Conservation (phyloP, 2,888 invertebrate genomes). For the Apantesis nais region DNA sequence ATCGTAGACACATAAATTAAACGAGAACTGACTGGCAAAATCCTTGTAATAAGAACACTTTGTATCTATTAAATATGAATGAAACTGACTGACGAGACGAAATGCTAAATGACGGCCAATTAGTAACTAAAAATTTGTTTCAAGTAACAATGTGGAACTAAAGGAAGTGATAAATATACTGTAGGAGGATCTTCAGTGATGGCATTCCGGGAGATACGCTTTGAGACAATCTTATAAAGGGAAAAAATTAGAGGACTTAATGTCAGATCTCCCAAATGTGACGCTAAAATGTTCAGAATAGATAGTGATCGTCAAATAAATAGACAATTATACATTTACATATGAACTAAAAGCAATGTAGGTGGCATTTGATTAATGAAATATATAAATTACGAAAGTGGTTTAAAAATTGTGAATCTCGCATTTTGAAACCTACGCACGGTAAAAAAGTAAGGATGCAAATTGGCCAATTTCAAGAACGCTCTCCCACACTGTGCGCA, state of each 20-base stretch:
- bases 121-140: slow-evolving; percentile 34
- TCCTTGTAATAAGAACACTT: slow-evolving; percentile 36
- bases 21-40: slow-evolving; percentile 29
- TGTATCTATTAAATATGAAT: slow-evolving; percentile 42
- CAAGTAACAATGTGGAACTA: slow-evolving; percentile 67
- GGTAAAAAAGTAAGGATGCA: slow-evolving; percentile 49
- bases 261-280: slow-evolving; percentile 59
- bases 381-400: slow-evolving; percentile 12
- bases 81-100: slow-evolving; percentile 29
- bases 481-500: slow-evolving; percentile 53
- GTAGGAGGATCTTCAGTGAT: slow-evolving; percentile 66
- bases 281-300: slow-evolving; percentile 25
- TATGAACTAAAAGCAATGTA: slow-evolving; percentile 26
- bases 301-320: slow-evolving; percentile 6
- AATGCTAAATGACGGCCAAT: slow-evolving; percentile 38
- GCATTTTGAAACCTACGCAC: slow-evolving; percentile 30
- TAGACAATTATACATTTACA: neutral
- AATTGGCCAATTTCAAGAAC: slow-evolving; percentile 58
- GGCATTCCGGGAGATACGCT: slow-evolving; percentile 76
- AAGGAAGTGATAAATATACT: slow-evolving; percentile 79
- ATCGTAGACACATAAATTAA: slow-evolving; percentile 36
- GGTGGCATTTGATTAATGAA: slow-evolving; percentile 25
- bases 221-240: slow-evolving; percentile 57
- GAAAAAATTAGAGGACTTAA: slow-evolving; percentile 65
- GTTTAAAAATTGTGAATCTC: slow-evolving; percentile 19